These are phyloP conservation scores for Mormyrus lacerda DNA, from an alignment of 2,113 vertebrate species.

Conservation along the genomic window DNA sequence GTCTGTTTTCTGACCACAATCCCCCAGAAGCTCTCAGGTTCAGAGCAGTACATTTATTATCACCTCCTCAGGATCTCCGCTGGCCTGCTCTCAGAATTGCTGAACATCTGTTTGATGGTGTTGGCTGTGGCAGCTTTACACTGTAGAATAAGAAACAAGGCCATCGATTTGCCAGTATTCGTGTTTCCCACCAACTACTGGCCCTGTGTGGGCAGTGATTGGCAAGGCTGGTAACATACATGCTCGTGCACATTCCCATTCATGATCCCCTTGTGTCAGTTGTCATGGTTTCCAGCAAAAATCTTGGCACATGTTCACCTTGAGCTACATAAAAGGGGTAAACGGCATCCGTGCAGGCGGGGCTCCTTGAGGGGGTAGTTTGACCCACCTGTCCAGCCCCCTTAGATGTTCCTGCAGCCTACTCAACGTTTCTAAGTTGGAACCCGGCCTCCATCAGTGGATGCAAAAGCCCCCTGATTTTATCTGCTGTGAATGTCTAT, in stretches of 20 bases:
- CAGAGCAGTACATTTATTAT: not conserved
- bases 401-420: not conserved
- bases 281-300: not conserved
- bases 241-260: not conserved
- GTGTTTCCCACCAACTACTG: conserved; percentile 23
- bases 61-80: not conserved
- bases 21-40: not conserved
- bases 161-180: conserved; percentile 13
- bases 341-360: no score
- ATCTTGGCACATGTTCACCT: not conserved
- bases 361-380: not conserved
- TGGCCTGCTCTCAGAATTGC: not conserved
- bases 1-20: not conserved
- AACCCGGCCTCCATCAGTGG: not conserved
- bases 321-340: not conserved
- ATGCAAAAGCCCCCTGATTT: not conserved
- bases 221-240: not conserved
- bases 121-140: not conserved
- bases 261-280: not conserved
- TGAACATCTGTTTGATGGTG: not conserved
- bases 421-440: not conserved
- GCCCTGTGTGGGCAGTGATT: not conserved
- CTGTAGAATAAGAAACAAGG: not conserved
- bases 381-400: not conserved
- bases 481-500: not conserved